Evolutionary conservation across 2,888 invertebrate genomes (phyloP), one percentile per base, ranked within the genome.

Genomic region (Meteorus cinctellus): DNA sequence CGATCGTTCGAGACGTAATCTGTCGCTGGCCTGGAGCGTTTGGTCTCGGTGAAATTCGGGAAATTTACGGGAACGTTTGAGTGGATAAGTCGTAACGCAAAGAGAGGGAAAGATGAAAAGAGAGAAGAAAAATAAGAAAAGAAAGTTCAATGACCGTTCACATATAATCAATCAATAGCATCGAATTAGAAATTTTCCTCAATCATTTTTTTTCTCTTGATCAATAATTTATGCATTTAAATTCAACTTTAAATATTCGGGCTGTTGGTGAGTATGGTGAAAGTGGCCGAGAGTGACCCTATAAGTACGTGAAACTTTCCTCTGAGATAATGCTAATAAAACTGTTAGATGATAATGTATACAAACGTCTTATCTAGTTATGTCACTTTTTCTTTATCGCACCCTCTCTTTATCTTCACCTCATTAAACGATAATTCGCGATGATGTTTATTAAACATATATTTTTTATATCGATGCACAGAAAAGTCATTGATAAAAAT

Each of bases 41-140:
- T 19, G 65, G 29, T 34, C 1, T 36, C 55, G 59, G 66, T 73
- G 73, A 73, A 73, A 73, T 73, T 73, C 24, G 55, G 66, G 66
- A 66, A 69, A 73, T 65, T 67, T 66, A n/a, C 62, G 62, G 29
- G 14, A 62, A 31, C 16, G 29, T 27, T 29, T 31, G 14, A 31
- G 16, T 16, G 27, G 31, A 62, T 31, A 62, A 29, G 27, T 29
- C 31, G 19, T 55, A 55, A 55, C 8, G 19, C 8, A 8, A 6
- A 55, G 4, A 48, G n/a, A 55, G 10, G 8, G 8, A 55, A 8
- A 55, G 8, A 45, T 34, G 34, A 45, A 45, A 45, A 14, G 6
- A 34, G 31, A 34, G 14, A 34, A 63, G 14, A 36, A 63, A n/a
- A 36, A 19, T 36, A 19, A n/a, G 16, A 31, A 19, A 27, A 29